Conservation (phyloP, 2,888 invertebrate species). For the Heliconius sara region DNA sequence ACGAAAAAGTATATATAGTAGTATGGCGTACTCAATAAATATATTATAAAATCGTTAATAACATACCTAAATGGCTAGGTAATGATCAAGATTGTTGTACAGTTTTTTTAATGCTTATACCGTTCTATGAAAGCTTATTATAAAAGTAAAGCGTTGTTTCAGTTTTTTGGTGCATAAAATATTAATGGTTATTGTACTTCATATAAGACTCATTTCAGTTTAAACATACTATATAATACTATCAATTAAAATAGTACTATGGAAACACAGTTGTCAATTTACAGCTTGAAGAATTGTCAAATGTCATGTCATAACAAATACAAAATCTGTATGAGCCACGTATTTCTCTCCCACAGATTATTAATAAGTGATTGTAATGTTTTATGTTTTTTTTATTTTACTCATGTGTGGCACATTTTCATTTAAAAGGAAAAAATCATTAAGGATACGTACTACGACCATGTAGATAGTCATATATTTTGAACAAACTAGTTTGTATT, state of each 20-base stretch:
- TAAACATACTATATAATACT: background rate
- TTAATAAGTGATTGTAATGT: background rate
- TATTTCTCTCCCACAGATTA: slow-evolving; percentile 16
- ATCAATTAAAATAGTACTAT: background rate
- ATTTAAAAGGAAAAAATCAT: background rate
- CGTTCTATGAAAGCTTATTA: background rate
- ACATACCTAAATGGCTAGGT: background rate
- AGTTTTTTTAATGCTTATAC: background rate
- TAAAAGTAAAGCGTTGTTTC: background rate
- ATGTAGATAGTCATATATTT: background rate
- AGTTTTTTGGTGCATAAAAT: background rate
- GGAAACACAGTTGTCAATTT: slow-evolving; percentile 8
- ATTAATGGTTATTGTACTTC: accelerated
- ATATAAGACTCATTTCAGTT: slow-evolving; percentile 2
- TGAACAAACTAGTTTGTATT: background rate
- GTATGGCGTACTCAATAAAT: slow-evolving; percentile 34
- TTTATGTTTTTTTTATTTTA: background rate
- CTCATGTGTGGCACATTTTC: background rate
- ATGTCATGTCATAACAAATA: slow-evolving; percentile 21
- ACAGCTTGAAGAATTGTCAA: slow-evolving; percentile 14
- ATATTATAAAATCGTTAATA: background rate
- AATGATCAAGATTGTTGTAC: background rate
- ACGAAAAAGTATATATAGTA: slow-evolving; percentile 39
- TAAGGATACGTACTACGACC: background rate
- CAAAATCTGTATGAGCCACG: slow-evolving; percentile 13